Conservation (phyloP, 92 coral and sea anemone species). For the Zoanthus gigantus region DNA sequence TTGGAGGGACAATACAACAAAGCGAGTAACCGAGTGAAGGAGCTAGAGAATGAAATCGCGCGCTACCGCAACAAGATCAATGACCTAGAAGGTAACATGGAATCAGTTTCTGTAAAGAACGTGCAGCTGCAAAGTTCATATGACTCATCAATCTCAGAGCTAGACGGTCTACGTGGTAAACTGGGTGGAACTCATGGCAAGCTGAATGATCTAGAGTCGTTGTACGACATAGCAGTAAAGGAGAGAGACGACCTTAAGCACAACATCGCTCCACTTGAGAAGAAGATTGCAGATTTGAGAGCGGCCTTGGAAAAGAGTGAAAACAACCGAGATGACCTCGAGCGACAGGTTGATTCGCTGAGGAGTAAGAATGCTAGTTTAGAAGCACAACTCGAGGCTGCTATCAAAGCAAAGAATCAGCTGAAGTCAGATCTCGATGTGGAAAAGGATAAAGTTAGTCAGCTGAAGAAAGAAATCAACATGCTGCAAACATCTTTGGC, state of each 20-base stretch:
- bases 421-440: conserved; percentile 88
- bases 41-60: conserved; percentile 83
- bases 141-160: conserved; percentile 84
- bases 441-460: conserved; percentile 85
- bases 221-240: conserved; percentile 83
- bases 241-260: conserved; percentile 96
- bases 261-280: conserved; percentile 86
- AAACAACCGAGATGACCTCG: conserved; percentile 91
- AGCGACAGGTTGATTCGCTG: conserved; percentile 78
- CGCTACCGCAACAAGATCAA: conserved; percentile 79
- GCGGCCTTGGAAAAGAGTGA: conserved; percentile 87
- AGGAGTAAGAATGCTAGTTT: conserved; percentile 82
- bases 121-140: conserved; percentile 81
- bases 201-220: conserved; percentile 92
- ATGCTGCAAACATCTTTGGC: conserved; percentile 79
- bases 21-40: conserved; percentile 77
- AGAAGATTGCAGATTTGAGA: conserved; percentile 84
- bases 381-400: conserved; percentile 86
- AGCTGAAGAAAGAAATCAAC: conserved; percentile 88
- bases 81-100: conserved; percentile 87
- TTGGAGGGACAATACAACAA: conserved; percentile 79
- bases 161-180: conserved; percentile 85
- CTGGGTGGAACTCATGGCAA: conserved; percentile 86
- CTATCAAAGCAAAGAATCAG: conserved; percentile 83
- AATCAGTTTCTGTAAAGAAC: conserved; percentile 71